phyloP scores from a whole-genome alignment of 1,140 invertebrate genomes.

The Papilio helenus region DNA sequence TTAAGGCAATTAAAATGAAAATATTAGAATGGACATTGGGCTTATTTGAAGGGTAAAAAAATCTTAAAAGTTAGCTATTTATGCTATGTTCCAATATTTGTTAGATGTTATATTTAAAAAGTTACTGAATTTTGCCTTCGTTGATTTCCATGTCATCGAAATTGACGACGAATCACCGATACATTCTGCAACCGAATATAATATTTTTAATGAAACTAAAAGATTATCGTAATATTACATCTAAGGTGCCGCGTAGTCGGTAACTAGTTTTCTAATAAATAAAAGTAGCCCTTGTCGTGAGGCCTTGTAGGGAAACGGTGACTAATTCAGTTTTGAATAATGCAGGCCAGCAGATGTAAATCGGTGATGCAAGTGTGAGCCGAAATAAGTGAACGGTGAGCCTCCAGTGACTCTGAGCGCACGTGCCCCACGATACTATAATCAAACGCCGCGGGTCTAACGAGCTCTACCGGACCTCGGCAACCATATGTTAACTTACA shows the following conservation, averaged over 20 bases:
- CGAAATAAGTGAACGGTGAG: constrained; percentile 76
- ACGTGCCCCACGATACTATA: constrained; percentile 78
- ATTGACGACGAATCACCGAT: background rate
- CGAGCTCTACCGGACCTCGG: constrained; percentile 61
- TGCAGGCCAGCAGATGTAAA: constrained; percentile 57
- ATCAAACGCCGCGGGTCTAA: constrained; percentile 59
- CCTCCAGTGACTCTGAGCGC: constrained; percentile 61
- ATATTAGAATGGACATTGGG: too few relatives aligned
- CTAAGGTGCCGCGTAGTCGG: constrained; percentile 3
- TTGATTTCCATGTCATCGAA: background rate
- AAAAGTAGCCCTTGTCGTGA: constrained; percentile 36
- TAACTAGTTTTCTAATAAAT: constrained; percentile 37
- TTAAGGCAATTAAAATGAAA: background rate
- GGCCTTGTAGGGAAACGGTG: constrained; percentile 46
- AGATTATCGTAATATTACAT: background rate
- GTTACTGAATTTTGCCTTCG: background rate
- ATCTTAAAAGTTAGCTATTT: too few relatives aligned
- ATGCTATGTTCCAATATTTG: too few relatives aligned
- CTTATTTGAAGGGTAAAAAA: too few relatives aligned
- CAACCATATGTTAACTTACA: constrained; percentile 77
- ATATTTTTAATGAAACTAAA: background rate
- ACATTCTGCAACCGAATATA: background rate
- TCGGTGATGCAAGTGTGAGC: constrained; percentile 57
- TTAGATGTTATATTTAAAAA: background rate
- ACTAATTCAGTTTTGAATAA: constrained; percentile 55